Evolutionary conservation across 2,888 invertebrate genomes (phyloP).

Genomic region (Diplazon laetatorius): DNA sequence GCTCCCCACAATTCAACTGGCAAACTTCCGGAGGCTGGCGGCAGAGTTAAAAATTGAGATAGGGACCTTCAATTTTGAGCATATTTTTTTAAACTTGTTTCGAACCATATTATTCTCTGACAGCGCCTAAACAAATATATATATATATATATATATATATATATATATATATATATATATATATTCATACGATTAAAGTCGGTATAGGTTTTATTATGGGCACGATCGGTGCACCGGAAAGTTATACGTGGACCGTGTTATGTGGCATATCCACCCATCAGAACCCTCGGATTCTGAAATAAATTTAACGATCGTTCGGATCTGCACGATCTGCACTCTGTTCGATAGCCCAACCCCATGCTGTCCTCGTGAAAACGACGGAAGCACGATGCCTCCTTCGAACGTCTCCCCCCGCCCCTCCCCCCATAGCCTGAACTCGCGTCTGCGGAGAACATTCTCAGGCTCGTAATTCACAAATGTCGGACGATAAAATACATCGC

Average conservation of each 20-base stretch:
- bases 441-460: constrained; percentile 13
- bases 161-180: not conserved
- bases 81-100: too few relatives aligned
- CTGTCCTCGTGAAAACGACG: constrained; percentile 56
- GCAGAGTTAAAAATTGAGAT: too few relatives aligned
- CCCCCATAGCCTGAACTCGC: constrained; percentile 22
- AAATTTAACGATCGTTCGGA: constrained; percentile 44
- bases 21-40: too few relatives aligned
- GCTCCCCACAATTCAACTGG: too few relatives aligned
- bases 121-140: too few relatives aligned
- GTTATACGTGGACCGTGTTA: too few relatives aligned
- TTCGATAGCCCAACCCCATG: constrained; percentile 1
- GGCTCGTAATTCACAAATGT: constrained; percentile 55
- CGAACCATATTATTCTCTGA: too few relatives aligned
- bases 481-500: constrained; percentile 46
- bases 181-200: too few relatives aligned
- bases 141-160: not conserved
- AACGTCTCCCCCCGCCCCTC: constrained; percentile 8
- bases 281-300: constrained; percentile 36
- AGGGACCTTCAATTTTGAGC: too few relatives aligned
- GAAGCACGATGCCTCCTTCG: constrained; percentile 41
- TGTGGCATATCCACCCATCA: too few relatives aligned
- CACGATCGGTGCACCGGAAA: too few relatives aligned
- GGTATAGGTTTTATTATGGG: too few relatives aligned
- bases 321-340: constrained; percentile 25